Evolutionary conservation across 1,140 invertebrate species (phyloP), one percentile per base, ranked within the genome.

Genomic region (Megalopta genalis): DNA sequence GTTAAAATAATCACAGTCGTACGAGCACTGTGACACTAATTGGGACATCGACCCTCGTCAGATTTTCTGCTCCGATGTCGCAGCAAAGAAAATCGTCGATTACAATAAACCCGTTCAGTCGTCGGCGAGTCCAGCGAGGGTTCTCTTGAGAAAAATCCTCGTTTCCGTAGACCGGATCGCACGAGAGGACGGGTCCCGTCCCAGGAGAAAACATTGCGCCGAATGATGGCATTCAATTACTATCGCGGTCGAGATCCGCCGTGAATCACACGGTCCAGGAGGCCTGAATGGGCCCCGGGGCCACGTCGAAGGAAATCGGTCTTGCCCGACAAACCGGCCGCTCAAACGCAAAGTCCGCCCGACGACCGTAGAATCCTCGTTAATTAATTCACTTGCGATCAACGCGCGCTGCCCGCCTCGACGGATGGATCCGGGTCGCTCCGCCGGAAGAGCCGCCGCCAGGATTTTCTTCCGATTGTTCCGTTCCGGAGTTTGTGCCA

Each of bases 361-460:
- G 64, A 7, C 67, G 37, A 12, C 32, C 46, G 32, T 57, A 23
- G 46, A 37, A 42, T 60, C 23, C 10, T 4, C 23, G 32, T 12
- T 60, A 68, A 68, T 68, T 54, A 54, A 68, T 52, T 68, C 66
- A 46, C 42, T 52, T 65, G 23, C 23, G 37, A 65, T 65, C 63
- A 65, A 23, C 63, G 63, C 9, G n/a, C 63, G 63, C 9, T 65
- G 63, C 21, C 37, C 37, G 37, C 37, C 12, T 14, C 32, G 32
- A n/a, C n/a, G 7, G 18, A 65, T 23, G 63, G 21, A 23, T 23
- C 10, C 32, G 3, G 21, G 18, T 63, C 32, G 62, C 1, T 16
- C 62, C 37, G 9, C 32, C 32, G 16, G 42, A 39, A 2, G 63
- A n/a, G 32, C 21, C n/a, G n/a, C n/a, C n/a, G n/a, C 62, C 62